phyloP scores from a whole-genome alignment of 2,888 invertebrate species.

The Polydrusus pterygomalis region DNA sequence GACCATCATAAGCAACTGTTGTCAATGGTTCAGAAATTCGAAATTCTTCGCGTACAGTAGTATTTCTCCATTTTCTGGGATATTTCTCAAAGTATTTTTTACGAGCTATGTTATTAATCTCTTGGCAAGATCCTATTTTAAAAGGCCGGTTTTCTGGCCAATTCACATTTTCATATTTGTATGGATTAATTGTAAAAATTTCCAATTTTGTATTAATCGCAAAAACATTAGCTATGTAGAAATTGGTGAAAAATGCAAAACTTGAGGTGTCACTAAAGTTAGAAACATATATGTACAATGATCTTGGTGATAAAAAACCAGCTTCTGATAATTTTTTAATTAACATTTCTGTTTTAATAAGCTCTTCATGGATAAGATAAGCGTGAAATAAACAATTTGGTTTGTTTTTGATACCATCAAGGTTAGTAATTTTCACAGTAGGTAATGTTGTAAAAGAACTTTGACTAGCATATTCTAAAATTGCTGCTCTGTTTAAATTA shows the following conservation, averaged over 20 bases:
- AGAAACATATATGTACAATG: background rate
- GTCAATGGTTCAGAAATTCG: background rate
- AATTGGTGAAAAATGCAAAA: constrained; percentile 21
- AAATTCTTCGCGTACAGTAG: constrained; percentile 5
- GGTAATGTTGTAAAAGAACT: background rate
- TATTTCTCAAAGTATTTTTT: background rate
- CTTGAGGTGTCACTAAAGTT: background rate
- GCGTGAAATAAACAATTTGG: background rate
- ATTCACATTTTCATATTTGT: constrained; percentile 24
- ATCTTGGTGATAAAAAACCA: background rate
- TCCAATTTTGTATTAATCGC: constrained; percentile 4
- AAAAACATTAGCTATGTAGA: constrained; percentile 7
- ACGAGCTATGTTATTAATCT: background rate
- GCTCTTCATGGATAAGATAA: background rate
- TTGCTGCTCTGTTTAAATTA: background rate
- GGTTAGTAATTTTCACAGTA: background rate
- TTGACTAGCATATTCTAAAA: background rate
- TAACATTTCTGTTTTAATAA: background rate
- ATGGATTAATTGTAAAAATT: constrained; percentile 26
- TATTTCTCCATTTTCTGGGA: constrained; percentile 28
- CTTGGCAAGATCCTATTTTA: constrained; percentile 12
- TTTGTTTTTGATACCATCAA: background rate
- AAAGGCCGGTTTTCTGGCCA: background rate
- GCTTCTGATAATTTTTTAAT: background rate
- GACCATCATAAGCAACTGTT: background rate